Base-by-base conservation (phyloP, 2,797 vertebrate species). In the Hipposideros larvatus region DNA sequence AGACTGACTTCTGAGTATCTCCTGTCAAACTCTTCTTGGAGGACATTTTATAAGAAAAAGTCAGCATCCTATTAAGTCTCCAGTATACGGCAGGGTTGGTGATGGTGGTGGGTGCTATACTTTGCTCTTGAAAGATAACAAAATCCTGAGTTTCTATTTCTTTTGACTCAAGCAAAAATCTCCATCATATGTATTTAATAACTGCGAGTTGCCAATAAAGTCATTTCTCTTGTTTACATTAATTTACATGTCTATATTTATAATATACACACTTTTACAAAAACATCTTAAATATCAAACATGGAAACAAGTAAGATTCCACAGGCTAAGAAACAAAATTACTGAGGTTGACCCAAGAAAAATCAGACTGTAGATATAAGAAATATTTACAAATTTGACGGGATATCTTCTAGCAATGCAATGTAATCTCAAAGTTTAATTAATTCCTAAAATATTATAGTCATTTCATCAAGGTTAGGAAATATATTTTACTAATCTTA, bases 61-160 rank as follows among this genome's bases (percentile, higher is more conserved):
- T 80, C 11, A 26, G 6, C 0, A n/a, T 57, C 7, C 13, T 46
- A 8, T 73, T 13, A n/a, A 11, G 16, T 6, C 53, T 91, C 26
- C 31, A 2, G 2, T 75, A 4, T 53, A 10, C 59, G 5, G 0
- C 66, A 18, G 21, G 2, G 4, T 26, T 86, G 16, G 5, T 34
- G 11, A 34, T 14, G 9, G 59, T 10, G 24, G 3, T 18, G 3
- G 55, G 4, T 66, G 1, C 4, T 24, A 43, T 22, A 46, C 11
- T 79, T 86, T 82, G 70, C 24, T 65, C 94, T 86, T 75, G n/a
- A 91, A 95, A 82, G 11, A 53, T 14, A 73, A 28, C 21, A 73
- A 26, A 88, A 57, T 28, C 11, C 1, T 11, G 28, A 48, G 9
- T 91, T 87, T 65, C 18, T 73, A 11, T 68, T 66, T 61, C 85